Base-by-base conservation (phyloP, 1,140 invertebrate species). In the Hydropsyche tenuis region DNA sequence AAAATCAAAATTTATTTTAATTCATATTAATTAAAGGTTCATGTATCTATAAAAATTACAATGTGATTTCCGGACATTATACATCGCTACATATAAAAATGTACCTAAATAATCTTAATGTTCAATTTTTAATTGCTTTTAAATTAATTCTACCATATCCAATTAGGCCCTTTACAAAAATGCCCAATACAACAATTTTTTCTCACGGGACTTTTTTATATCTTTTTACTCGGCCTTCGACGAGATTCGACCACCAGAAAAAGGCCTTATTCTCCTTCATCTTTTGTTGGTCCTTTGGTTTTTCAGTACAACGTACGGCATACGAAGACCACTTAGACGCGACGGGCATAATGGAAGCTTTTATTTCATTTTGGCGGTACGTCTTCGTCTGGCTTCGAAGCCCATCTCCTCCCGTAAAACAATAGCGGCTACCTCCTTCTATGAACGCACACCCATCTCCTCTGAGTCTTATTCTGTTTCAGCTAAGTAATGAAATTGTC, bases 341-440 rank as follows among this genome's bases (percentile, higher is more conserved):
- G 30, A 37, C 30, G 23, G 25, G 45, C 68, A 70, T 70, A 70
- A 70, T 70, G 68, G 68, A 70, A 9, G 12, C 68, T 70, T 70
- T 70, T 70, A 70, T 70, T 70, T 70, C 68, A 70, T 70, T 70
- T 70, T 51, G 27, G 22, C 11, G 14, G 48, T 70, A 69, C 43
- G 20, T 69, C 43, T 46, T 53, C 46, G 43, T 69, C 66, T 53
- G 66, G 18, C 42, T 66, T 23, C 63, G n/a, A n/a, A n/a, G n/a
- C 14, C 7, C 25, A 14, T 14, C 18, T n/a, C 23, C 30, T 56
- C 48, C 51, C 45, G 27, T 70, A 70, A 53, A 56, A 56, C 68
- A 70, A 56, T 70, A 56, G 30, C 37, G 23, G 43, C n/a, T 68
- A 51, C 48, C 51, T 37, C 48, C 48, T 53, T 53, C 18, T 53